Evolutionary conservation across 2,888 invertebrate genomes (phyloP).

Genomic region (Dyspetes luteomarginatus): DNA sequence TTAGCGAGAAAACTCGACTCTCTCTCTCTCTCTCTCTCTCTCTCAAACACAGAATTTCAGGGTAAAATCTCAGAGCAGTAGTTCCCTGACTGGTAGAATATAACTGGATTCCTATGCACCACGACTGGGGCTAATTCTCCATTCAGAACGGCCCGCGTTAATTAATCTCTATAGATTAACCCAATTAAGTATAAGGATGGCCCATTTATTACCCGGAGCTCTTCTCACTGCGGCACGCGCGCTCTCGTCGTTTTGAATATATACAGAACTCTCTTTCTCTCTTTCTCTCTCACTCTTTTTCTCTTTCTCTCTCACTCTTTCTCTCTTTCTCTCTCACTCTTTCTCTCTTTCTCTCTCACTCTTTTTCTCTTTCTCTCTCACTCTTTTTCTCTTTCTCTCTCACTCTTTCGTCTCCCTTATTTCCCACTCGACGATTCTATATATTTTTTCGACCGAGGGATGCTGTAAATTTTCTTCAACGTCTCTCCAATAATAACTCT

Average conservation of each 20-base stretch:
- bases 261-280: constrained; percentile 16
- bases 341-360: constrained; percentile 14
- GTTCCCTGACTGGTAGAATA: constrained; percentile 25
- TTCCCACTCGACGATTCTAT: constrained; percentile 2
- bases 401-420: constrained; percentile 31
- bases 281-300: too few species aligned
- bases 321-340: constrained; percentile 25
- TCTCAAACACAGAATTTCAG: too few species aligned
- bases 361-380: too few species aligned
- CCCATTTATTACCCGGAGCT: constrained; percentile 73
- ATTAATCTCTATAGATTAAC: constrained; percentile 79
- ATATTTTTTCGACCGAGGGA: neutral
- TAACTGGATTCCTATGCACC: constrained; percentile 63
- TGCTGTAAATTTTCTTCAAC: constrained; percentile 21
- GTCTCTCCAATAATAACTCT: constrained; percentile 69
- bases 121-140: constrained; percentile 69
- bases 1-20: constrained; percentile 58
- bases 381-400: neutral
- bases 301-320: neutral
- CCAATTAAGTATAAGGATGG: constrained; percentile 77
- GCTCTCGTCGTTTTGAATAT: constrained; percentile 2
- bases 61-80: constrained; percentile 32
- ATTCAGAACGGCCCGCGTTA: constrained; percentile 73
- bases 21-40: constrained; percentile 23
- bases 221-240: constrained; percentile 32